These are phyloP conservation scores for Hydropotes inermis DNA, from an alignment of 2,113 vertebrate species.

Conservation along the genomic window DNA sequence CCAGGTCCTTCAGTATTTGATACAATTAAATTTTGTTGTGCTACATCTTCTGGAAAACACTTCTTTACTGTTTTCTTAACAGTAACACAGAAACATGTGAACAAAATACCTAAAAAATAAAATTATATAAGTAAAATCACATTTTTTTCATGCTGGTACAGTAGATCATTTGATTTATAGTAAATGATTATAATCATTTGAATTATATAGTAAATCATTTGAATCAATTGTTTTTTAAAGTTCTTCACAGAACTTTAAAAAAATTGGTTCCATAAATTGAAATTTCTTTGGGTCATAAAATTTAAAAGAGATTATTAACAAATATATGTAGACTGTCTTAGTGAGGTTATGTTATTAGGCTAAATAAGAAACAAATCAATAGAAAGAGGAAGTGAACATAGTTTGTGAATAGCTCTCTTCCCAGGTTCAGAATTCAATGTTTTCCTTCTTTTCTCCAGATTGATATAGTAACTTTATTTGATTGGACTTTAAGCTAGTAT, in stretches of 20 bases:
- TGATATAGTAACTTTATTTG: not conserved
- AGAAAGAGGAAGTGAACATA: not conserved
- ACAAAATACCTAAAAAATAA: constrained; percentile 79
- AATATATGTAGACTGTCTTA: not conserved
- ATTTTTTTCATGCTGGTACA: not conserved
- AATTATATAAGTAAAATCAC: not conserved
- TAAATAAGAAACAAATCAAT: not conserved
- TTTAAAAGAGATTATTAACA: not conserved
- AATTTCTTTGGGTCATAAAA: not conserved
- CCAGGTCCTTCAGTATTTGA: constrained; percentile 93
- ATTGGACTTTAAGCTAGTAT: not conserved
- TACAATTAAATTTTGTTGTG: constrained; percentile 89
- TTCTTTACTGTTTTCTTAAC: constrained; percentile 50
- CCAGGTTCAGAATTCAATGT: not conserved
- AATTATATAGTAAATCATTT: not conserved
- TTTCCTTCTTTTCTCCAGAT: not conserved
- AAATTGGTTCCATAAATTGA: not conserved
- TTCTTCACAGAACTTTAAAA: not conserved
- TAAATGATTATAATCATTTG: not conserved
- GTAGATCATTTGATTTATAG: not conserved
- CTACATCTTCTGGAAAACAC: constrained; percentile 82
- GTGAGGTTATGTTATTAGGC: not conserved
- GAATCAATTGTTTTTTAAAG: not conserved
- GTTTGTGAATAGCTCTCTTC: not conserved
- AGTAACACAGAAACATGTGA: constrained; percentile 80